phyloP scores from a whole-genome alignment of 2,888 invertebrate species.

The Polietes domitor region DNA sequence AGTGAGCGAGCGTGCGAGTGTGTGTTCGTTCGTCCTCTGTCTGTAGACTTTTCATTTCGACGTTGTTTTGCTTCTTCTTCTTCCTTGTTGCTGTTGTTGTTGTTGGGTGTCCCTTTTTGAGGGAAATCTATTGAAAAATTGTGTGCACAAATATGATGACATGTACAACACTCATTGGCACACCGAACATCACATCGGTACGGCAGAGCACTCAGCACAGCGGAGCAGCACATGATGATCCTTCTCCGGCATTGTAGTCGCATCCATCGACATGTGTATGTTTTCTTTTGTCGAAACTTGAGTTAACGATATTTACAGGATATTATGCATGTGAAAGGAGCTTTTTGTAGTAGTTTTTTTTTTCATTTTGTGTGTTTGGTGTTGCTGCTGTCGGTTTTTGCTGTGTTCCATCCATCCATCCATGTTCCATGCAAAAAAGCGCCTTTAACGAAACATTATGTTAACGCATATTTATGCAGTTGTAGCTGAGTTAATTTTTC shows the following conservation, averaged over 20 bases:
- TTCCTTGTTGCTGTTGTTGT: neutral
- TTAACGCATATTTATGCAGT: conserved; percentile 47
- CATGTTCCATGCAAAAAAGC: conserved; percentile 9
- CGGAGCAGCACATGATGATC: neutral
- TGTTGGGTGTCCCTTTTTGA: conserved; percentile 10
- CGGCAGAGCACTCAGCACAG: neutral
- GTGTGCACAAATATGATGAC: conserved; percentile 63
- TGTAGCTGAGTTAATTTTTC: neutral
- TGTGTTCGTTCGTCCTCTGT: neutral
- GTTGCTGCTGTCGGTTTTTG: neutral
- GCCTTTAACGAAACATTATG: conserved; percentile 46
- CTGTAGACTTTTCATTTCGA: conserved; percentile 35
- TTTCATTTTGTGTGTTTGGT: no score
- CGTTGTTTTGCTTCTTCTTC: neutral
- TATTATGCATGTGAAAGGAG: conserved; percentile 49
- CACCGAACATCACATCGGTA: neutral
- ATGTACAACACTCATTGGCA: conserved; percentile 42
- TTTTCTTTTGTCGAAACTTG: conserved; percentile 49
- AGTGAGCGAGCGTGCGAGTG: neutral
- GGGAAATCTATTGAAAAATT: conserved; percentile 57
- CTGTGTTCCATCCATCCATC: neutral
- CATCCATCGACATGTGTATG: conserved; percentile 27
- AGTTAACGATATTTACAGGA: conserved; percentile 56
- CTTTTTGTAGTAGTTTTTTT: neutral
- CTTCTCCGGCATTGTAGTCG: conserved; percentile 12